A percentile compares a stretch with the other conserved stretches of the same genome.
phyloP scores from a whole-genome alignment of 2,113 vertebrate species.

The Sturnira hondurensis region DNA sequence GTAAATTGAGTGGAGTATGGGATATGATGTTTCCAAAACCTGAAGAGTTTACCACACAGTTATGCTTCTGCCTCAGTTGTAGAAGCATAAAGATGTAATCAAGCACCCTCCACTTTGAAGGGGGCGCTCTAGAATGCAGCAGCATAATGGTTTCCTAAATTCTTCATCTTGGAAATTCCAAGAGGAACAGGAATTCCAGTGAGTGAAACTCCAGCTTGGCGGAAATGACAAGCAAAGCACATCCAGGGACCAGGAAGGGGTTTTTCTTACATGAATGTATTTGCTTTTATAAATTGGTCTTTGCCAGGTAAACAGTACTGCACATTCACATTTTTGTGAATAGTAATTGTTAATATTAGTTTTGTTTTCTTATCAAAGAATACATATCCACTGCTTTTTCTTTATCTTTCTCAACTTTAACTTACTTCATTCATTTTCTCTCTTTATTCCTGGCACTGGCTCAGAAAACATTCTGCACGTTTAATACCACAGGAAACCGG shows the following conservation, averaged over 20 bases:
- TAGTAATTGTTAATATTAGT: background rate
- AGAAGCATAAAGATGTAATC: background rate
- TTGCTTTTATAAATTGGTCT: background rate
- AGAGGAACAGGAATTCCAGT: background rate
- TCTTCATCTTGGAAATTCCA: background rate
- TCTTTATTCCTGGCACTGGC: background rate
- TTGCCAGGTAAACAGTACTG: background rate
- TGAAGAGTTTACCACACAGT: background rate
- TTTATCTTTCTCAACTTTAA: background rate
- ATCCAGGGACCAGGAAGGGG: accelerated
- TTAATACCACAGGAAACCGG: background rate
- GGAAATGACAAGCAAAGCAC: background rate
- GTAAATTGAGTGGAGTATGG: background rate
- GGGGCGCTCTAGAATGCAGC: background rate
- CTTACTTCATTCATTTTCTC: background rate
- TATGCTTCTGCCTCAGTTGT: background rate
- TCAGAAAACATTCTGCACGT: background rate
- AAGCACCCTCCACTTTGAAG: background rate
- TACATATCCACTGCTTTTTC: background rate
- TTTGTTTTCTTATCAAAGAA: background rate
- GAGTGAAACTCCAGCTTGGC: background rate
- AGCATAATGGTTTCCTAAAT: background rate
- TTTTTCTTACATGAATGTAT: background rate
- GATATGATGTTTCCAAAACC: background rate
- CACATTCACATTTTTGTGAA: background rate